Base-by-base conservation (phyloP, 1,140 invertebrate genomes). In the Tetramorium simillimum region DNA sequence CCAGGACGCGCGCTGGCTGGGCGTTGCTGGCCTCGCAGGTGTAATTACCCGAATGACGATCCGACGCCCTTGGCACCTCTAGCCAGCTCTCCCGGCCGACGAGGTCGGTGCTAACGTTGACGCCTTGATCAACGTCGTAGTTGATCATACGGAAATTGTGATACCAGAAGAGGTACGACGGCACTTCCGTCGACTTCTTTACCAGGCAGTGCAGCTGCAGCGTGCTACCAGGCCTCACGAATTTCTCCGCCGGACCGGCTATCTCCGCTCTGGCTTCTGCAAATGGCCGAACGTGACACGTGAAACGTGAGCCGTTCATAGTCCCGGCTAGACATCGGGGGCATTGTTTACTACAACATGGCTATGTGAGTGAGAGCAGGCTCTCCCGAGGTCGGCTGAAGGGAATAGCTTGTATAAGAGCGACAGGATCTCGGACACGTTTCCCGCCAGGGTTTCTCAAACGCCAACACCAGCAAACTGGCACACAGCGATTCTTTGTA, bases 81-180 rank as follows among this genome's bases (percentile, higher is more conserved):
- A 98, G 95, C 86, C 96, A 96, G 86, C 96, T 97, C 69, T 96
- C 96, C 67, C 96, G 96, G 10, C 94, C 95, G 7, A 91, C 85
- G 62, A 96, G 94, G 86, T 97, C 97, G 3, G 97, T 97, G 62
- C 97, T 98, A 18, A 98, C 98, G 92, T 98, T 98, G 89, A 98
- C 97, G 51, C 97, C 98, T 76, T 97, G 96, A 95, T 97, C 97
- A 76, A 96, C 95, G 94, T 98, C 98, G 94, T 98, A 98, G 95
- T 98, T 98, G 93, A 98, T 98, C 97, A 98, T 98, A 81, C 97
- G 96, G 91, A 97, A 97, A 93, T 98, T 98, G 94, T 98, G 98
- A 95, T 98, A 99, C 98, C 98, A 98, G 96, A 98, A 98, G 53
- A 98, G 96, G 92, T 97, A 98, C 14, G 97, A 97, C 1, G 98